Base-by-base conservation (phyloP, 2,113 vertebrate genomes). In the Rhineura floridana region DNA sequence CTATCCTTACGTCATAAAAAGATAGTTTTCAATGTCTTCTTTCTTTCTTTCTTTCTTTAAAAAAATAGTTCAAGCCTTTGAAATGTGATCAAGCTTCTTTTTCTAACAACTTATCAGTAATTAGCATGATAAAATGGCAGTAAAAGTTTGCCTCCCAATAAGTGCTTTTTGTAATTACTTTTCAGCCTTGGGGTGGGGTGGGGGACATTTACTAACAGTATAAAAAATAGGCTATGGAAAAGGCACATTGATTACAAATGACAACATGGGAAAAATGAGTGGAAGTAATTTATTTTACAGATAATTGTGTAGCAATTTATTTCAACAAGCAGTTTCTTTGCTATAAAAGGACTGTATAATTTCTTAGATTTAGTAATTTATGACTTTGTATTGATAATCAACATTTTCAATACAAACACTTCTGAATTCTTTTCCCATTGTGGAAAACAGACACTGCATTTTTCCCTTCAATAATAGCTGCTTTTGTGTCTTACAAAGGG, bases 241-340 rank as follows among this genome's bases (percentile, higher is more conserved):
- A 86, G 5, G 65, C 84, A 6, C 48, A 86, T 48, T 65, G 23
- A 90, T 81, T 88, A 84, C 17, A 89, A 94, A 84, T 11, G 88
- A n/a, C 2, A 81, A 91, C 50, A 70, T 89, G 76, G 25, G 69
- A 92, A 87, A 93, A 95, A 92, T 55, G 30, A 94, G 30, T 84
- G 46, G 15, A 95, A 95, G 81, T 83, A 89, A 93, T 91, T 95
- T 94, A 92, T 93, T 93, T 94, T 94, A 88, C 39, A 91, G 44
- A 42, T 89, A 93, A 95, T 89, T 91, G n/a, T 88, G 10, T 48
- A 90, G 21, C 70, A 90, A 86, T 92, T 93, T 93, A 83, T 93
- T 95, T 91, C 46, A 91, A 59, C 15, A 69, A 91, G 33, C 3
- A 90, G 36, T 93, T 94, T 91, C 4, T 87, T 91, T 88, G 91